These are phyloP conservation scores for Lytechinus variegatus DNA, from an alignment of 35 echinoderm and acorn worm genomes.

Conservation along the genomic window DNA sequence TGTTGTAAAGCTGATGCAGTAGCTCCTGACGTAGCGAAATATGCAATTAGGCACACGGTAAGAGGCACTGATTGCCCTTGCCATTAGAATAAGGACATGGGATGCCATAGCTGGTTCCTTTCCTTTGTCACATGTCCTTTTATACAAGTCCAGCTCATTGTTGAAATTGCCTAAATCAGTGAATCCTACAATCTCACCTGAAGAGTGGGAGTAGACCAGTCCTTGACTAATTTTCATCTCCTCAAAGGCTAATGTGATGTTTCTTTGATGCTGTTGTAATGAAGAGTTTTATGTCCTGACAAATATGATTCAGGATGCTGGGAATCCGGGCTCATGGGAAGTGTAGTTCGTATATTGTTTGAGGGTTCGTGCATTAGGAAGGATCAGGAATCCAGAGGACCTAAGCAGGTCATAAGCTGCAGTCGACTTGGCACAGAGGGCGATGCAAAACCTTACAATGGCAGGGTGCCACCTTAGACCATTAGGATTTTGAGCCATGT, in stretches of 20 bases:
- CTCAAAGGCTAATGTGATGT: constrained; percentile 58
- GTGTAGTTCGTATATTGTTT: constrained; percentile 66
- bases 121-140: background rate
- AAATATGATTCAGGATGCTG: background rate
- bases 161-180: background rate
- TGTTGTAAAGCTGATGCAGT: background rate
- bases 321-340: constrained; percentile 40
- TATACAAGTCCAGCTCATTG: constrained; percentile 33
- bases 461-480: constrained; percentile 83
- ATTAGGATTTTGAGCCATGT: background rate
- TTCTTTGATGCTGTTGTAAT: background rate
- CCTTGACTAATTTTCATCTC: constrained; percentile 72
- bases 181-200: constrained; percentile 44
- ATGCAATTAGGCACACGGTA: background rate
- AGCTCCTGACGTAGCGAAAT: constrained; percentile 17
- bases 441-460: constrained; percentile 70
- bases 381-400: constrained; percentile 46
- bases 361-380: constrained; percentile 65
- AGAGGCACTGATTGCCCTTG: background rate
- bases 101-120: background rate
- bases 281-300: constrained; percentile 9
- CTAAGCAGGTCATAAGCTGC: constrained; percentile 67
- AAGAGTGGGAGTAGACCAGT: constrained; percentile 45
- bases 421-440: constrained; percentile 67
- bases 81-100: background rate